Percentiles rank a stretch among this genome's conserved stretches.
Conservation (phyloP, 2,113 vertebrate genomes). For the Caranx ignobilis region DNA sequence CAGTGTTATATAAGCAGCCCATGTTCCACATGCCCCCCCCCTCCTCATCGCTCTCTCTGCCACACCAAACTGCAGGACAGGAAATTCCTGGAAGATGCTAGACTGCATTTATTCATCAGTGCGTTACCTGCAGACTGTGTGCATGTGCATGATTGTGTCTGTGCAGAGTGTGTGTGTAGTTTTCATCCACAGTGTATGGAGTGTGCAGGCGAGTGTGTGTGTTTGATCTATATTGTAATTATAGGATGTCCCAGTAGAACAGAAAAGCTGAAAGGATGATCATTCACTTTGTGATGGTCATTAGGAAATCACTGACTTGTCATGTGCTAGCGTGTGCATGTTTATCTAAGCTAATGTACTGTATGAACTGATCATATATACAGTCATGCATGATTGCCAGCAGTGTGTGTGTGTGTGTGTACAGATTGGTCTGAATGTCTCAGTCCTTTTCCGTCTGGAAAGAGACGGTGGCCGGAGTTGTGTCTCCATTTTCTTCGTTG, state of each 20-base stretch:
- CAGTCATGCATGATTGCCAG: neutral
- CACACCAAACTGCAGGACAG: constrained; percentile 22
- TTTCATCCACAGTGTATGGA: neutral
- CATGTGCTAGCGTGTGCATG: neutral
- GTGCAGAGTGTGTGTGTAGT: neutral
- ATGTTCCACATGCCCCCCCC: constrained; percentile 27
- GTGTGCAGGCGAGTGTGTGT: neutral
- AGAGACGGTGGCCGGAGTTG: too few relatives aligned
- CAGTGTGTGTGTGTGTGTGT: neutral
- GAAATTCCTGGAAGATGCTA: constrained; percentile 38
- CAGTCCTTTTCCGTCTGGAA: neutral
- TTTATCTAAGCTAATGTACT: constrained; percentile 30
- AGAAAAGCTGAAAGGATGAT: constrained; percentile 2
- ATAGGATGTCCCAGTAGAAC: constrained; percentile 1
- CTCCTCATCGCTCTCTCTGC: constrained; percentile 5
- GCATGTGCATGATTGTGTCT: neutral
- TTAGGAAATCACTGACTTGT: constrained; percentile 17
- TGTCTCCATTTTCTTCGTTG: neutral
- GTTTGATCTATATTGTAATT: neutral
- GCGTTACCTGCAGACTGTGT: constrained; percentile 10
- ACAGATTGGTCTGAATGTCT: neutral
- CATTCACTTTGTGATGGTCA: constrained; percentile 12
- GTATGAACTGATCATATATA: neutral
- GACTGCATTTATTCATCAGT: constrained; percentile 9
- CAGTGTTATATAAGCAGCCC: constrained; percentile 33